Base-by-base conservation (phyloP, 1,140 invertebrate species). In the Zaprionus ghesquierei region DNA sequence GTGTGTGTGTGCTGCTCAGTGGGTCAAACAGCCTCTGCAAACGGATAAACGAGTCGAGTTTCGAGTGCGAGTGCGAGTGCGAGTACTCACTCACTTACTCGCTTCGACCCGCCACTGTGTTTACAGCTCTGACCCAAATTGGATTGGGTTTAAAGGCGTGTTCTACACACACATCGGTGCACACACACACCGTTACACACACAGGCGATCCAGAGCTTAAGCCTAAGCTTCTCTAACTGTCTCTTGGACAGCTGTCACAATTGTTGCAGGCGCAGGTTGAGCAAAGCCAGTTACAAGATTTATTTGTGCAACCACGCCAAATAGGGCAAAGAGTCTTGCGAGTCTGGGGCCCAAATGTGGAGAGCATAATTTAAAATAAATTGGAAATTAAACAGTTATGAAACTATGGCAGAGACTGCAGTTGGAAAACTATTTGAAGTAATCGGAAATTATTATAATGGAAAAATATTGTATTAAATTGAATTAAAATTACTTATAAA, bases 201-300 rank as follows among this genome's bases (percentile, higher is more conserved):
- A 20, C 41, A 44, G 12, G 2, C 18, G 41, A 46, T 54, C 20
- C 35, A 53, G 49, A 58, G 71, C 53, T 44, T 74, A 69, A 74
- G 58, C 58, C 59, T 69, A 63, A 63, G 71, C 65, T 62, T 10
- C 50, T 64, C 53, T 33, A 53, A 27, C 35, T 63, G 46, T 54
- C 33, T 51, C 41, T 41, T 25, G 15, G 62, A 20, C 44, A 62
- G 51, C 59, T 74, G 66, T 70, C 66, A 74, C 54, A 74, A 74
- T 51, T 74, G 51, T 31, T 27, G 64, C 70, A 73, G 64, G 70
- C 27, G 64, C 70, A 73, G 64, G 70, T 73, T 73, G 56, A 69
- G 55, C 20, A 66, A 58, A 66, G 38, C 63, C 63, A 58, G 53
- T 49, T 44, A 72, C 63, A 65, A 51, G 62, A 65, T 65, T 72